Evolutionary conservation across 2,113 vertebrate genomes (phyloP).

Genomic region (Carassius auratus): DNA sequence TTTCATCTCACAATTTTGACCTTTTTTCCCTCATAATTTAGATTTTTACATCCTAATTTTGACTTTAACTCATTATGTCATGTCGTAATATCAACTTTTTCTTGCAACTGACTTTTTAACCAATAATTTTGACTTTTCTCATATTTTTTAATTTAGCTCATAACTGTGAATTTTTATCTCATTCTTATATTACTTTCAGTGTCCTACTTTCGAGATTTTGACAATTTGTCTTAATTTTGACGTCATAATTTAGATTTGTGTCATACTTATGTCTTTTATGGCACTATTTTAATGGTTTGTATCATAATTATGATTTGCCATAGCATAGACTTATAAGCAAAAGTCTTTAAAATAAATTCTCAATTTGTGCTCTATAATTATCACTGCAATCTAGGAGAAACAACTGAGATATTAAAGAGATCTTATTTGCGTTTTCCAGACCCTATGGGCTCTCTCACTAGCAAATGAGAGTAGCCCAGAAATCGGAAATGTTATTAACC

Average conservation of each 20-base stretch:
- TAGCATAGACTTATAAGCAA: not conserved
- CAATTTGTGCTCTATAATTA: not conserved
- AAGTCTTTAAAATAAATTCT: not conserved
- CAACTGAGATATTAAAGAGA: not conserved
- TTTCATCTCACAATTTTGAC: too few relatives aligned
- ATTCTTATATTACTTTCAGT: too few relatives aligned
- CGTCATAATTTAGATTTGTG: too few relatives aligned
- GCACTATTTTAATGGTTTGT: too few relatives aligned
- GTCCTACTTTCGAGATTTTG: too few relatives aligned
- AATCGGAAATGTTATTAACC: conserved; percentile 31
- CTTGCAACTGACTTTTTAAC: not conserved
- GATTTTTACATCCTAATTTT: too few relatives aligned
- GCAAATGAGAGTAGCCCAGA: conserved; percentile 9
- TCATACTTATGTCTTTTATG: too few relatives aligned
- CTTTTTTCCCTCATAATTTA: too few relatives aligned
- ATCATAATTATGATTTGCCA: not conserved
- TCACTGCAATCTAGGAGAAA: conserved; percentile 21
- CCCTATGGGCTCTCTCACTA: conserved; percentile 11
- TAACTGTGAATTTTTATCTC: too few relatives aligned
- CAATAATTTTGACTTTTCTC: not conserved
- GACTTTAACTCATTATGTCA: too few relatives aligned
- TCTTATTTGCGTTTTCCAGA: not conserved
- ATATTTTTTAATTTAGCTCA: too few relatives aligned
- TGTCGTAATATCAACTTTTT: not conserved
- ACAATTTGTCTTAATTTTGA: too few relatives aligned